These are phyloP conservation scores for Brienomyrus brachyistius DNA, from an alignment of 2,113 vertebrate genomes.

Conservation along the genomic window DNA sequence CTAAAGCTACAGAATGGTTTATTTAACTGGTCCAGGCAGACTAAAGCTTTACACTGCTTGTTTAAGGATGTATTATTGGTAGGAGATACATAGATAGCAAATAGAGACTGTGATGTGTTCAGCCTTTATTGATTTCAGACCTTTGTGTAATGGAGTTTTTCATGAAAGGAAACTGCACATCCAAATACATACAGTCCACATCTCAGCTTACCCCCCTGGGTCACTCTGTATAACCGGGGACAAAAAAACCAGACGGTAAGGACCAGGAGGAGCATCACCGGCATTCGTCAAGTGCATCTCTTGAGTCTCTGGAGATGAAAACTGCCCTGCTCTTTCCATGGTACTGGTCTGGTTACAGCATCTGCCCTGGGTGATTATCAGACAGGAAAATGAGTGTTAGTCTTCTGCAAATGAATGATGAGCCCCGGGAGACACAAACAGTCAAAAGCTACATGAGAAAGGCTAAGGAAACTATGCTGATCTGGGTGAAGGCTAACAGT, in stretches of 20 bases:
- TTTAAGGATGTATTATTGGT: not conserved
- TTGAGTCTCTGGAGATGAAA: not conserved
- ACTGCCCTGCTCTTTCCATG: not conserved
- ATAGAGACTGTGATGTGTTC: not conserved
- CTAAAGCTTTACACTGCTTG: not conserved
- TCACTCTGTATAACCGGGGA: not conserved
- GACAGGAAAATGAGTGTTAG: not conserved
- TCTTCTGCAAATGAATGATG: not conserved
- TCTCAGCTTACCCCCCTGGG: not conserved
- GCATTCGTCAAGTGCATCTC: too few species aligned
- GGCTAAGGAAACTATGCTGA: not conserved
- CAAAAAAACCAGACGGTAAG: not conserved
- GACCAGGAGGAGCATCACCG: not conserved
- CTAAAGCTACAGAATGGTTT: not conserved
- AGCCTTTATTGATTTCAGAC: not conserved
- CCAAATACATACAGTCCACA: not conserved
- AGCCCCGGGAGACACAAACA: not conserved
- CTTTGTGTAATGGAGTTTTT: not conserved
- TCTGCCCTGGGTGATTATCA: not conserved
- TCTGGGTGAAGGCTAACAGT: not conserved
- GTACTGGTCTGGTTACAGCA: not conserved
- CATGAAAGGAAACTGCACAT: not conserved
- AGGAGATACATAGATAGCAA: not conserved
- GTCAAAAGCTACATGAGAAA: not conserved
- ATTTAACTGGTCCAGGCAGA: not conserved